Conservation (phyloP, 2,797 vertebrate species). For the Tragopan temminckii region DNA sequence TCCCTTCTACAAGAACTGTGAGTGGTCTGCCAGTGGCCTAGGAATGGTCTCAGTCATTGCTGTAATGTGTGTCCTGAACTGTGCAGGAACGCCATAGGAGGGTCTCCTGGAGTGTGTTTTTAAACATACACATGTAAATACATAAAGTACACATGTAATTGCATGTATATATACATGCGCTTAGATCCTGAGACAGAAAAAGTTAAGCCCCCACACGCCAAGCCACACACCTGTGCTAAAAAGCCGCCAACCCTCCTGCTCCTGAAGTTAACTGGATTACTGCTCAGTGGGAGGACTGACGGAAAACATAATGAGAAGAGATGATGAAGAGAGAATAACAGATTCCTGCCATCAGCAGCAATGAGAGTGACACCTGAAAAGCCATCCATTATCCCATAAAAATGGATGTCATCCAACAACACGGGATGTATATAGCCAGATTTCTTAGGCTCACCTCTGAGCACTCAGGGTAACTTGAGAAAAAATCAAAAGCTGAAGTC, state of each 20-base stretch:
- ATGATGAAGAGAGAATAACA: not conserved
- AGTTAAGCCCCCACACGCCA: not conserved
- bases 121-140: not conserved
- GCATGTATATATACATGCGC: not conserved
- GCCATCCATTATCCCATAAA: not conserved
- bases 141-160: fast-evolving
- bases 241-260: not conserved
- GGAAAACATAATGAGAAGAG: not conserved
- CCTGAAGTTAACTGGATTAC: slow-evolving; percentile 33
- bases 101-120: not conserved
- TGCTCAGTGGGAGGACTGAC: not conserved
- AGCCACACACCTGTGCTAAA: not conserved
- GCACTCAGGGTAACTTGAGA: not conserved
- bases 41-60: not conserved
- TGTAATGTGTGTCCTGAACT: not conserved
- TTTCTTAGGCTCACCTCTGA: slow-evolving; percentile 26
- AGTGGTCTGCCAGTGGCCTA: not conserved
- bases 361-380: slow-evolving; percentile 17
- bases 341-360: slow-evolving; percentile 1
- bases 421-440: not conserved
- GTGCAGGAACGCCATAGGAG: not conserved
- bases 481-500: slow-evolving; percentile 36
- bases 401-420: slow-evolving; percentile 12
- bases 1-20: not conserved
- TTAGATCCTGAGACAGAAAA: not conserved